phyloP scores from a whole-genome alignment of 2,113 vertebrate genomes.

The Trichechus manatus region DNA sequence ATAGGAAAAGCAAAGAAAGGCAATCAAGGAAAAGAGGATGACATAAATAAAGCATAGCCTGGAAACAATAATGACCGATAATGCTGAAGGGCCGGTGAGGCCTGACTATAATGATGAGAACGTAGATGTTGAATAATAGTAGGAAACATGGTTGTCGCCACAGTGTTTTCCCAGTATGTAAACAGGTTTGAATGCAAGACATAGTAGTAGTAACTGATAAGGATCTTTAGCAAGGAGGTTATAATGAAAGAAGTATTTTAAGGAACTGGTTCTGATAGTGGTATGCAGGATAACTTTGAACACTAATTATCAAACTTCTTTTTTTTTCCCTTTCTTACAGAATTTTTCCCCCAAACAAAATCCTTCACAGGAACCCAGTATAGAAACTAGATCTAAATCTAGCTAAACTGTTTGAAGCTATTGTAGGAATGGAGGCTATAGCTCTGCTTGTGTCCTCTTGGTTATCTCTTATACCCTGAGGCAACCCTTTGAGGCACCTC shows the following conservation, averaged over 20 bases:
- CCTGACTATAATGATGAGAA: conserved; percentile 61
- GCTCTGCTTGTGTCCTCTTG: not conserved
- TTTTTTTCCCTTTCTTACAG: conserved; percentile 1
- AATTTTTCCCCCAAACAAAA: conserved; percentile 29
- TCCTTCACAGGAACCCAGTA: conserved; percentile 24
- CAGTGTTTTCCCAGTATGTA: conserved; percentile 6
- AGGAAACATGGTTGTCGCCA: conserved; percentile 33
- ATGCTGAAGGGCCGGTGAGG: not conserved
- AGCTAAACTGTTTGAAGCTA: conserved; percentile 41
- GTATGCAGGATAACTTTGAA: conserved; percentile 14
- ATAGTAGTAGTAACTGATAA: conserved; percentile 6
- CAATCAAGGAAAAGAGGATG: conserved; percentile 38
- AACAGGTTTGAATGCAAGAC: conserved; percentile 52
- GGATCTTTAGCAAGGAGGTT: conserved; percentile 49
- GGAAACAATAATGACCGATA: conserved; percentile 60
- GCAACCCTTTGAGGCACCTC: not conserved
- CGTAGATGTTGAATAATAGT: conserved; percentile 56
- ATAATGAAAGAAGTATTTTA: conserved; percentile 53
- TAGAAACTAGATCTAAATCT: conserved; percentile 14
- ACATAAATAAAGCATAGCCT: not conserved
- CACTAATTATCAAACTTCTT: conserved; percentile 35
- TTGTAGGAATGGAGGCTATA: not conserved
- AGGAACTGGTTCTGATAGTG: conserved; percentile 28
- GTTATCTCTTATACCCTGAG: conserved; percentile 31
- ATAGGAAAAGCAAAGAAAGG: conserved; percentile 60